Percentiles rank a stretch among this genome's conserved stretches.
Conservation (phyloP, 1,140 invertebrate species). For the Helicoverpa armigera region DNA sequence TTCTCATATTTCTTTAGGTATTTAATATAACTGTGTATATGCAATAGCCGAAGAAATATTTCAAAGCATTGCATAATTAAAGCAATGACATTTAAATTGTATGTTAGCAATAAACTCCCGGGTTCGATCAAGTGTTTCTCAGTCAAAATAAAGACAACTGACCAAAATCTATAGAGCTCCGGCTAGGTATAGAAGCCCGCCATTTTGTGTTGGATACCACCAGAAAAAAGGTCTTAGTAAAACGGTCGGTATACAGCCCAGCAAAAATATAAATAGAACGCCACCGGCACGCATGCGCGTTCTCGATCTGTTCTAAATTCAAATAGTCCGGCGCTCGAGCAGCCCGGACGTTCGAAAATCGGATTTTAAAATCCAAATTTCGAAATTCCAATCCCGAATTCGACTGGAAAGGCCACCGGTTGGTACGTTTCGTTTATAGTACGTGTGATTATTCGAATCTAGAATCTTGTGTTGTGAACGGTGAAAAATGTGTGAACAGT, state of each 20-base stretch:
- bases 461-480: constrained; percentile 39
- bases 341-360: constrained; percentile 70
- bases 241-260: constrained; percentile 65
- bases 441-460: constrained; percentile 48
- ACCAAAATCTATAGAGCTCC: constrained; percentile 52
- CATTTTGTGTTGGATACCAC: neutral
- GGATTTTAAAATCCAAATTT: constrained; percentile 64
- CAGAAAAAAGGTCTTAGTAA: constrained; percentile 53
- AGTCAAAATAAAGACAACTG: constrained; percentile 57
- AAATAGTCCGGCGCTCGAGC: constrained; percentile 70
- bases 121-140: constrained; percentile 55
- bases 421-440: constrained; percentile 26
- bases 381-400: constrained; percentile 57
- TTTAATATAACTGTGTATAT: neutral
- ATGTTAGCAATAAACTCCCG: constrained; percentile 50
- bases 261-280: constrained; percentile 76
- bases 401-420: constrained; percentile 77
- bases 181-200: constrained; percentile 22
- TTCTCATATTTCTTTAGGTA: neutral
- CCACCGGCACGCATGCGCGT: constrained; percentile 59
- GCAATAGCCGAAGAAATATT: neutral
- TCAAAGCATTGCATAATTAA: neutral
- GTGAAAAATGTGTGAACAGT: constrained; percentile 79
- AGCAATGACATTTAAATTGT: constrained; percentile 41
- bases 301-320: constrained; percentile 71